A percentile compares a stretch with the other conserved stretches of the same genome.
Evolutionary conservation across 1,140 invertebrate species (phyloP).

Genomic region (Rhagoletis pomonella): DNA sequence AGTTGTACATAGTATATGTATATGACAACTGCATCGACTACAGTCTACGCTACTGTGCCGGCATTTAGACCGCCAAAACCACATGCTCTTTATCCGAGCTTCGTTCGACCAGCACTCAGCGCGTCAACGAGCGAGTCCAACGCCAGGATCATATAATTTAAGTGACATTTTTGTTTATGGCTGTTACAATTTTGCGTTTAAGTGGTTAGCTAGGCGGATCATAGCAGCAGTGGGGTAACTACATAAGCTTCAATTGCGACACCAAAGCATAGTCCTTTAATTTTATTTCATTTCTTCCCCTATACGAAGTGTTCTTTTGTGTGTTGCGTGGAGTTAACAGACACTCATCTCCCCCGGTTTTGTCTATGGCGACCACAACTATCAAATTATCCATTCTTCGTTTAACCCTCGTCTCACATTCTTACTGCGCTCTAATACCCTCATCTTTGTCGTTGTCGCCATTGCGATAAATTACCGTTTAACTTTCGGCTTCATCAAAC

Average conservation of each 20-base stretch:
- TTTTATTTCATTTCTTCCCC: slow-evolving; percentile 24
- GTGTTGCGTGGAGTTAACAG: no score
- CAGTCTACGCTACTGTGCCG: not conserved
- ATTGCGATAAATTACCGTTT: slow-evolving; percentile 56
- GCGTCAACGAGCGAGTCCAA: not conserved
- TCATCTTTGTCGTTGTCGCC: slow-evolving; percentile 37
- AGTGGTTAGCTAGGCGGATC: not conserved
- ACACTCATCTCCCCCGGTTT: not conserved
- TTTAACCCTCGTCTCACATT: not conserved
- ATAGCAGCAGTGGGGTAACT: not conserved
- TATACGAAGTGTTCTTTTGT: not conserved
- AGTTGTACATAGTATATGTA: not conserved
- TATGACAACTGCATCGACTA: slow-evolving; percentile 16
- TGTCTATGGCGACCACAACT: not conserved
- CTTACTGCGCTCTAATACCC: slow-evolving; percentile 6
- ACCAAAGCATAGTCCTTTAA: slow-evolving; percentile 58
- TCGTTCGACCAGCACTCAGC: not conserved
- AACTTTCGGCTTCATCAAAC: slow-evolving; percentile 47
- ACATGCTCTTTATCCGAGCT: slow-evolving; percentile 12
- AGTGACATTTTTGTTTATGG: slow-evolving; percentile 59
- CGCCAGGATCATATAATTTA: slow-evolving; percentile 71
- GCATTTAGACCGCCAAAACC: slow-evolving; percentile 34
- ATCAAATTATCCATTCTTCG: slow-evolving; percentile 22
- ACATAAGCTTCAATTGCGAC: slow-evolving; percentile 57
- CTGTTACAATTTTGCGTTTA: slow-evolving; percentile 25